Evolutionary conservation across 2,113 vertebrate genomes (phyloP).

Genomic region (Heterotilapia buettikoferi): DNA sequence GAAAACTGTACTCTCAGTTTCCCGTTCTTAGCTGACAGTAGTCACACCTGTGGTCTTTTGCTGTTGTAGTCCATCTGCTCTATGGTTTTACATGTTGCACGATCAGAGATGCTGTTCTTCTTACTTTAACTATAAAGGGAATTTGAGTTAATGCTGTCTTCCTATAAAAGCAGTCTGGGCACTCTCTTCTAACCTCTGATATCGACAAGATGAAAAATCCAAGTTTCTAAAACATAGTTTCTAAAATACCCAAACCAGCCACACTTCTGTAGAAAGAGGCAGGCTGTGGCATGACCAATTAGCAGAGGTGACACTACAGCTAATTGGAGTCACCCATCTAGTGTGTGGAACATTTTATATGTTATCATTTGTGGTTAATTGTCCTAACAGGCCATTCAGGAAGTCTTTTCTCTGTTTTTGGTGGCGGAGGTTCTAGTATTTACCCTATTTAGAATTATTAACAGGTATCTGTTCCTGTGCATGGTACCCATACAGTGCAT

Average conservation of each 20-base stretch:
- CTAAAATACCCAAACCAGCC: background rate
- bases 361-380: background rate
- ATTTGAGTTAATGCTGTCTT: background rate
- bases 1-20: background rate
- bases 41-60: background rate
- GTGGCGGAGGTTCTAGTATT: background rate
- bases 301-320: background rate
- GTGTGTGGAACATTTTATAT: background rate
- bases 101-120: background rate
- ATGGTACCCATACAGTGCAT: background rate
- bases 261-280: background rate
- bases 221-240: background rate
- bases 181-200: background rate
- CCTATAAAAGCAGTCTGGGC: background rate
- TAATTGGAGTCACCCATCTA: background rate
- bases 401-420: background rate
- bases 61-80: background rate
- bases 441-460: background rate
- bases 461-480: background rate
- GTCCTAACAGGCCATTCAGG: background rate
- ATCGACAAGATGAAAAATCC: background rate
- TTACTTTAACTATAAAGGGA: background rate
- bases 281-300: background rate
- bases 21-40: background rate
- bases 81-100: background rate